Conservation (phyloP, 1,140 invertebrate species). For the Nebria ingens region DNA sequence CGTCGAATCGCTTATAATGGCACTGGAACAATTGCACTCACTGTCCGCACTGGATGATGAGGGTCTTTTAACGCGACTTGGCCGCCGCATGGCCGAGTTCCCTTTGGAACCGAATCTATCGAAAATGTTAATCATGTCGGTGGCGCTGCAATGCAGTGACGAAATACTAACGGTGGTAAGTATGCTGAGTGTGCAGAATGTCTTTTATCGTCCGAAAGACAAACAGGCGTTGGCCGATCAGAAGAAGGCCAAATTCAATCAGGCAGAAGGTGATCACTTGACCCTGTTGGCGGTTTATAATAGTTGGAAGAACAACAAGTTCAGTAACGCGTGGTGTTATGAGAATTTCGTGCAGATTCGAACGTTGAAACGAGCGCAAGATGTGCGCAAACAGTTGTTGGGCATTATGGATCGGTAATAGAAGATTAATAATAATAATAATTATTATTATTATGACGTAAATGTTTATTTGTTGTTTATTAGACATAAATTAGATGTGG, state of each 20-base stretch:
- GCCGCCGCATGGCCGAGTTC: conserved; percentile 98
- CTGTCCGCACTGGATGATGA: conserved; percentile 95
- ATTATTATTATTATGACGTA: conserved; percentile 13
- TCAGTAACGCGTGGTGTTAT: conserved; percentile 98
- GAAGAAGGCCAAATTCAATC: conserved; percentile 99
- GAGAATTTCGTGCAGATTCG: conserved; percentile 99
- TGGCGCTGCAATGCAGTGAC: conserved; percentile 95
- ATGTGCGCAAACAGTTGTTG: conserved; percentile 94
- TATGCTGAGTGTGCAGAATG: conserved; percentile 98
- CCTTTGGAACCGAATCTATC: conserved; percentile 97
- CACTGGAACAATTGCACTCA: conserved; percentile 93
- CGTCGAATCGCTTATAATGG: conserved; percentile 93
- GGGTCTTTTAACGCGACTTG: conserved; percentile 86
- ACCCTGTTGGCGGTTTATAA: conserved; percentile 98
- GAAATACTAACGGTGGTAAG: conserved; percentile 98
- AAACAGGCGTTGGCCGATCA: conserved; percentile 97
- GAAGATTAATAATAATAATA: conserved; percentile 10
- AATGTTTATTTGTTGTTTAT: conserved; percentile 21
- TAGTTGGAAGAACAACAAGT: conserved; percentile 99
- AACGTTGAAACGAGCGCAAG: conserved; percentile 93
- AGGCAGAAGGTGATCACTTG: conserved; percentile 95
- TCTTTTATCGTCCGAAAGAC: conserved; percentile 95
- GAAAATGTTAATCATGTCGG: conserved; percentile 99
- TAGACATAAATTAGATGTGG: conserved; percentile 93
- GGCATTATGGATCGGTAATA: conserved; percentile 95